Evolutionary conservation across 2,888 invertebrate species (phyloP), one percentile per base, ranked within the genome.

Genomic region (Philonicus albiceps): DNA sequence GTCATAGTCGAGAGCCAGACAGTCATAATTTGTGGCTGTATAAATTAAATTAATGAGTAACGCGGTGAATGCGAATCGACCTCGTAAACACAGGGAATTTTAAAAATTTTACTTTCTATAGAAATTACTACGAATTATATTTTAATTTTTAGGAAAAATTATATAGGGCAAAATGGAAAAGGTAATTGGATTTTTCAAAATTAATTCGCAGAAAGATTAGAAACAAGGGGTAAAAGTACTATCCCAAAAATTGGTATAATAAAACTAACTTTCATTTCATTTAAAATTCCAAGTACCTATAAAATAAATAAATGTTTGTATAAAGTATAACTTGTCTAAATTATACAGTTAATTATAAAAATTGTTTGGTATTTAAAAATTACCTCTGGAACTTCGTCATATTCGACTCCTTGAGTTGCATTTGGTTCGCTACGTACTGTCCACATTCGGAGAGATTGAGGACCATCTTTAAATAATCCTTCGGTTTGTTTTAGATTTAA

Each of bases 371-470:
- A n/a, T n/a, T n/a, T n/a, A n/a, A n/a, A n/a, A n/a, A n/a, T n/a
- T n/a, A 96, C 96, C 94, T 96, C 93, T 85, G 94, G 93, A 90
- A 96, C 93, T 93, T 96, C 96, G 89, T 96, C 95, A 91, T 97
- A 96, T 89, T 96, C 95, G 72, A 97, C 95, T 27, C 96, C 96
- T 90, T 96, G 95, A 86, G 96, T 96, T 89, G 95, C 94, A 86
- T 96, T 95, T 75, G 95, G 94, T 90, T 97, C 96, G 83, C 95
- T 95, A 90, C 96, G 94, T 88, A 96, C 96, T 87, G 95, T 95
- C 95, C 96, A 97, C 94, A 98, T 94, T 91, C 96, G 96, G 91
- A 98, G 92, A 86, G 90, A 90, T 75, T 91, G 90, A 16, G 92
- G 90, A 27, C 96, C 95, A 83, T 95, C 94, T 90, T 95, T 95